phyloP scores from a whole-genome alignment of 2,113 vertebrate species.

The Gavialis gangeticus region DNA sequence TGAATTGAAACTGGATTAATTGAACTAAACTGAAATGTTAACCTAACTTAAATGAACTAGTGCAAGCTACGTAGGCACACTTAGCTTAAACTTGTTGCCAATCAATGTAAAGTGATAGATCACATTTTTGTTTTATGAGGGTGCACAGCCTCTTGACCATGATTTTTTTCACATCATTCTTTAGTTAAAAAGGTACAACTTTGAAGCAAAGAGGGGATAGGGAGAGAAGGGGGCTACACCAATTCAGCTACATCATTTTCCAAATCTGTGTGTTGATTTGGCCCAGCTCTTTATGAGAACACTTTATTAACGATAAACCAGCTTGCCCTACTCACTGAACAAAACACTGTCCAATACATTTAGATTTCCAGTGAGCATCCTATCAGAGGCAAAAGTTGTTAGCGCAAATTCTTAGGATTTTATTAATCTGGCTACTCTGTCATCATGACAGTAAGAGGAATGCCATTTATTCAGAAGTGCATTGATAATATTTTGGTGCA shows the following conservation, averaged over 20 bases:
- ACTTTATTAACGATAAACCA: neutral
- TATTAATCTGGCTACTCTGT: neutral
- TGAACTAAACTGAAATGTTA: neutral
- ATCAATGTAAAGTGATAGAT: neutral
- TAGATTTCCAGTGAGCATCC: neutral
- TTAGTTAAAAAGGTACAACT: neutral
- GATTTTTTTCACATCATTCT: neutral
- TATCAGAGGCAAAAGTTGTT: neutral
- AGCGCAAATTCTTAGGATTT: neutral
- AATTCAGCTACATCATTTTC: neutral
- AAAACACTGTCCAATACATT: neutral
- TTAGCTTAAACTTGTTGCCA: neutral
- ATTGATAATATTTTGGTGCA: neutral
- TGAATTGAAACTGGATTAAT: neutral
- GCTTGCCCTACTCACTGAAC: neutral
- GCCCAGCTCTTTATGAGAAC: neutral
- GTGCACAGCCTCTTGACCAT: neutral
- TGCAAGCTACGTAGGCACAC: neutral
- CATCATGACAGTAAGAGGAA: neutral
- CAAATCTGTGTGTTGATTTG: neutral
- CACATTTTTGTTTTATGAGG: neutral
- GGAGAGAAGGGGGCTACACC: neutral
- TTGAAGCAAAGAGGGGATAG: neutral
- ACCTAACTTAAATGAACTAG: neutral
- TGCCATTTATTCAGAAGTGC: neutral